Evolutionary conservation across 2,113 vertebrate species (phyloP).

Genomic region (Recurvirostra avosetta): DNA sequence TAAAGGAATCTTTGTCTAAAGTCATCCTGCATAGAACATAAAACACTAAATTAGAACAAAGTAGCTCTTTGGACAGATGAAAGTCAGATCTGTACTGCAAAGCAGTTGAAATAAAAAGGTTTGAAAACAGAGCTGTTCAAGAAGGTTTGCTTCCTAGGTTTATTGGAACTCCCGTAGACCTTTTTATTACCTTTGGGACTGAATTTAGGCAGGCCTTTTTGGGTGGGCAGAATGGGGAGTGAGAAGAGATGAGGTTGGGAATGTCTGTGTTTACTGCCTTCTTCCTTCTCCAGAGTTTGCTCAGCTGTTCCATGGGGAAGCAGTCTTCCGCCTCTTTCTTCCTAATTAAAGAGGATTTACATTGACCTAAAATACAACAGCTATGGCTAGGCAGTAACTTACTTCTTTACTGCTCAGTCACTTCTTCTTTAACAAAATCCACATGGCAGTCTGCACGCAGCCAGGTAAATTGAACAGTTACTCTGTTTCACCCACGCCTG

Average conservation of each 20-base stretch:
- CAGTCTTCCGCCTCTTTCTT: background rate
- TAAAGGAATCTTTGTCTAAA: background rate
- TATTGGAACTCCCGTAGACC: background rate
- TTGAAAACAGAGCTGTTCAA: background rate
- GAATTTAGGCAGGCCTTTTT: background rate
- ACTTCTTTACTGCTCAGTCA: background rate
- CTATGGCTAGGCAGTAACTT: background rate
- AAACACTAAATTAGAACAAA: background rate
- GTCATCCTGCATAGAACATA: background rate
- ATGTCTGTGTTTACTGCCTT: background rate
- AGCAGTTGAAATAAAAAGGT: background rate
- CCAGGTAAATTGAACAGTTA: background rate
- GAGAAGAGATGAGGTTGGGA: accelerated
- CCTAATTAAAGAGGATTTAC: background rate
- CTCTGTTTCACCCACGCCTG: background rate
- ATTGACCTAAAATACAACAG: background rate
- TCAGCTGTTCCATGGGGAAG: background rate
- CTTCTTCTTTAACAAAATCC: background rate
- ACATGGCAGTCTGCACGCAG: background rate
- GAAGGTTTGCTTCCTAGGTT: background rate
- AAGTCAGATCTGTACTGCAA: background rate
- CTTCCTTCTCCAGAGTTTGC: background rate
- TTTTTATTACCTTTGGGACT: background rate
- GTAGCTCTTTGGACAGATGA: background rate
- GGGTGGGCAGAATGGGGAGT: background rate